These are phyloP conservation scores for Episyrphus balteatus DNA, from an alignment of 1,140 invertebrate species.

Conservation along the genomic window DNA sequence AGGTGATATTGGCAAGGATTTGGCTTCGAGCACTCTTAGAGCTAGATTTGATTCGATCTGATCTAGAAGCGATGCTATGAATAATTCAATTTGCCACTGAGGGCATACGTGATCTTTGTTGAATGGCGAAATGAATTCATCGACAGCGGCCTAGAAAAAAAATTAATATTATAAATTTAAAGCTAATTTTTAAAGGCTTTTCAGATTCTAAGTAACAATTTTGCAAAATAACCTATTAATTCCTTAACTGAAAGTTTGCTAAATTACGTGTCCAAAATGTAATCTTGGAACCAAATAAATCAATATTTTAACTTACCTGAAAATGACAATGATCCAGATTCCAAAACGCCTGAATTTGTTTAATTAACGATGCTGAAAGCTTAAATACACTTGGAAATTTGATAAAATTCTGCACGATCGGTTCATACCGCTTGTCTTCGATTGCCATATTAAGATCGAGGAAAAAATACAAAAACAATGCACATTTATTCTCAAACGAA, in stretches of 20 bases:
- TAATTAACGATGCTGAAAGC: slow-evolving; percentile 54
- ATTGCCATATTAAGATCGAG: slow-evolving; percentile 61
- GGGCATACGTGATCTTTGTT: slow-evolving; percentile 34
- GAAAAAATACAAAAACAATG: slow-evolving; percentile 66
- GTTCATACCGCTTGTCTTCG: slow-evolving; percentile 31
- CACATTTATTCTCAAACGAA: slow-evolving; percentile 57
- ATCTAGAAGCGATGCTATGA: slow-evolving; percentile 17
- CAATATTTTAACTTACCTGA: slow-evolving; percentile 39
- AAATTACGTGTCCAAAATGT: too few species aligned
- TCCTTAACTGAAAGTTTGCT: too few species aligned
- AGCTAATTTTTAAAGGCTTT: too few species aligned
- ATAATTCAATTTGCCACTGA: slow-evolving; percentile 38
- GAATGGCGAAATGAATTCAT: slow-evolving; percentile 38
- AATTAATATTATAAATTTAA: neutral
- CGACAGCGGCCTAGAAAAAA: slow-evolving; percentile 40
- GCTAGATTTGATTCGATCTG: slow-evolving; percentile 12
- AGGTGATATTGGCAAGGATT: slow-evolving; percentile 9
- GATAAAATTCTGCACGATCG: slow-evolving; percentile 49
- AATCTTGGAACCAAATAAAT: too few species aligned
- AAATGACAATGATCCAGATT: slow-evolving; percentile 71
- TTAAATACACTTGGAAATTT: slow-evolving; percentile 67
- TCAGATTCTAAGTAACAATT: too few species aligned
- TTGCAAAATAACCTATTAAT: too few species aligned
- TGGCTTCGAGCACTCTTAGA: slow-evolving; percentile 12
- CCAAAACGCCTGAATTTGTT: slow-evolving; percentile 75